Evolutionary conservation across 2,888 invertebrate genomes (phyloP).

Genomic region (Aphidius colemani): DNA sequence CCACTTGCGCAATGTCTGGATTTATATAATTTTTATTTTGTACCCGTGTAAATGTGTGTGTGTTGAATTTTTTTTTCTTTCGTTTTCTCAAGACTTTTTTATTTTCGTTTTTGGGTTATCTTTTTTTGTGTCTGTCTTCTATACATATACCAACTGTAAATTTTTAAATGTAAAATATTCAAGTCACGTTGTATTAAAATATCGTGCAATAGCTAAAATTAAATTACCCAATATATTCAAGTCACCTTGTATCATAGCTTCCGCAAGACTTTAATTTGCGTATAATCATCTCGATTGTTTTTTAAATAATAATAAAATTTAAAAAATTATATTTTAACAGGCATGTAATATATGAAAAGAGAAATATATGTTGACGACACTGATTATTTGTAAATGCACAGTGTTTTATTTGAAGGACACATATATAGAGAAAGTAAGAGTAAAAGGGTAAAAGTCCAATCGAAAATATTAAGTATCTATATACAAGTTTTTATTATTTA

Average conservation of each 20-base stretch:
- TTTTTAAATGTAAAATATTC: background rate
- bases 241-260: too few species aligned
- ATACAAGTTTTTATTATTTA: conserved; percentile 40
- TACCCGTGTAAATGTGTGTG: background rate
- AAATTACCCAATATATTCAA: too few species aligned
- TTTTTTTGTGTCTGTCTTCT: too few species aligned
- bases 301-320: too few species aligned
- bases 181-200: background rate
- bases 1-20: background rate
- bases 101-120: too few species aligned
- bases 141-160: background rate
- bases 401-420: conserved; percentile 14
- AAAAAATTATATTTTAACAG: too few species aligned
- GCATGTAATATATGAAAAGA: background rate
- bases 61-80: too few species aligned
- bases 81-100: too few species aligned
- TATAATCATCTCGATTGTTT: too few species aligned
- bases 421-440: conserved; percentile 28
- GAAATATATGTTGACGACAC: conserved; percentile 11
- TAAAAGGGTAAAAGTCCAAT: conserved; percentile 28
- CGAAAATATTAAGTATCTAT: conserved; percentile 24
- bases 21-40: background rate
- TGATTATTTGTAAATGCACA: conserved; percentile 3
- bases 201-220: too few species aligned
- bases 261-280: too few species aligned